Conservation (phyloP, 2,113 vertebrate genomes). For the Oxygymnocypris stewartii region DNA sequence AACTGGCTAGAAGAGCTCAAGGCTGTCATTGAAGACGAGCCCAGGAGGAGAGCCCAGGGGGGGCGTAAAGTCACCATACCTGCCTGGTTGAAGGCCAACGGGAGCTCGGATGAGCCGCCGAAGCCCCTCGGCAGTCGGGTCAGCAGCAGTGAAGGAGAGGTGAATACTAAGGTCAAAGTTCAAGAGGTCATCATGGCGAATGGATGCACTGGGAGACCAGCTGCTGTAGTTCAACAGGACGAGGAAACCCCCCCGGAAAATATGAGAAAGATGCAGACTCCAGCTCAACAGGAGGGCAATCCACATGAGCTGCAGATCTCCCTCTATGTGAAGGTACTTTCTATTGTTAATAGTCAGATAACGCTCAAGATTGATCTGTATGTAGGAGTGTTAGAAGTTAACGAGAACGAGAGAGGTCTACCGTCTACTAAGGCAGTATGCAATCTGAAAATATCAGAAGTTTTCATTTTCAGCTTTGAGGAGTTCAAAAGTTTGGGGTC, state of each 20-base stretch:
- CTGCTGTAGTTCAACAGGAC: constrained; percentile 39
- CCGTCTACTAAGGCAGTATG: background rate
- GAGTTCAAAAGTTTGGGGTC: background rate
- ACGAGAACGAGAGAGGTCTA: background rate
- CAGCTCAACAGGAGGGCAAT: constrained; percentile 20
- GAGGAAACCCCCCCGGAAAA: constrained; percentile 50
- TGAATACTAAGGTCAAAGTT: constrained; percentile 20
- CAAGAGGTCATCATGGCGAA: constrained; percentile 39
- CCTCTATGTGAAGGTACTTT: constrained; percentile 84
- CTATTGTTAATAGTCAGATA: background rate
- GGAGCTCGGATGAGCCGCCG: background rate
- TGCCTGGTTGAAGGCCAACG: constrained; percentile 28
- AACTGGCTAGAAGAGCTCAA: constrained; percentile 33
- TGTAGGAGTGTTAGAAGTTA: background rate
- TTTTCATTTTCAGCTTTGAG: too few species aligned
- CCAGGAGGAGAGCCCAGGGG: constrained; percentile 7
- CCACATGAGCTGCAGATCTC: constrained; percentile 79
- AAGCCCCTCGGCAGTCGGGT: background rate
- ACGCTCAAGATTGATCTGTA: background rate
- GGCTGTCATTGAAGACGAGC: constrained; percentile 24
- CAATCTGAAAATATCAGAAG: background rate
- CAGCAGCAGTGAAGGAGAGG: constrained; percentile 3
- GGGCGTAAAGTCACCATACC: constrained; percentile 9
- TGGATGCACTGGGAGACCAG: background rate
- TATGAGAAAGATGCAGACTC: constrained; percentile 50